phyloP scores from a whole-genome alignment of 2,888 invertebrate genomes.

The Idaea biselata region DNA sequence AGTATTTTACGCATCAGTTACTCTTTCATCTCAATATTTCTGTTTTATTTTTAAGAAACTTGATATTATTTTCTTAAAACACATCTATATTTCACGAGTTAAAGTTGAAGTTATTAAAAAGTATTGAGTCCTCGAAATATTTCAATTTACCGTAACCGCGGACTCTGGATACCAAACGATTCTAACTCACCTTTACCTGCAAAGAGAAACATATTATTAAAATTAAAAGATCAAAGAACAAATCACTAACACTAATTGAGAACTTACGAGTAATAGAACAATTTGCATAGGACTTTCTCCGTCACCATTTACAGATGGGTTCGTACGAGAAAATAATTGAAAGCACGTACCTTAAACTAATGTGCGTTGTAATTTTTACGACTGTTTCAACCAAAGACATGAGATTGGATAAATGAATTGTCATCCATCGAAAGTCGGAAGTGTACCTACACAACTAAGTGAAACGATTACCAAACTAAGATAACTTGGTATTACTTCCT shows the following conservation, averaged over 20 bases:
- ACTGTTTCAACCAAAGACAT: slow-evolving; percentile 31
- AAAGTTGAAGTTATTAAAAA: neutral
- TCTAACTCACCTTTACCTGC: slow-evolving; percentile 71
- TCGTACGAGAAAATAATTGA: slow-evolving; percentile 59
- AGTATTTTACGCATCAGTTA: slow-evolving; percentile 31
- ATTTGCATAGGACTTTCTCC: slow-evolving; percentile 58
- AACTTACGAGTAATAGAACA: slow-evolving; percentile 16
- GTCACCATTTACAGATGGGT: slow-evolving; percentile 48
- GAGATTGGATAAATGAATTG: slow-evolving; percentile 11
- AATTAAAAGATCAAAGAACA: slow-evolving; percentile 10
- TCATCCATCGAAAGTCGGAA: slow-evolving; percentile 11
- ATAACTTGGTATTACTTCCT: slow-evolving; percentile 26
- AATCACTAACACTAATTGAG: slow-evolving; percentile 8
- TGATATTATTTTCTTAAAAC: neutral
- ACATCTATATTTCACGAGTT: neutral
- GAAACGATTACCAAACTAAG: slow-evolving; percentile 23
- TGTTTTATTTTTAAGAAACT: slow-evolving; percentile 10
- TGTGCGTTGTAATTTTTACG: neutral
- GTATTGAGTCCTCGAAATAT: neutral
- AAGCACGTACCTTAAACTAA: slow-evolving; percentile 37
- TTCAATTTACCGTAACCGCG: neutral
- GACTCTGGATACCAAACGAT: neutral
- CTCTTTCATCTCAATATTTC: slow-evolving; percentile 7
- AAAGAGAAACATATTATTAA: slow-evolving; percentile 43
- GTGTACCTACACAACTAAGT: slow-evolving; percentile 8